These are phyloP conservation scores for Drosophila pseudotakahashii DNA, from an alignment of 2,888 invertebrate species.

Conservation along the genomic window DNA sequence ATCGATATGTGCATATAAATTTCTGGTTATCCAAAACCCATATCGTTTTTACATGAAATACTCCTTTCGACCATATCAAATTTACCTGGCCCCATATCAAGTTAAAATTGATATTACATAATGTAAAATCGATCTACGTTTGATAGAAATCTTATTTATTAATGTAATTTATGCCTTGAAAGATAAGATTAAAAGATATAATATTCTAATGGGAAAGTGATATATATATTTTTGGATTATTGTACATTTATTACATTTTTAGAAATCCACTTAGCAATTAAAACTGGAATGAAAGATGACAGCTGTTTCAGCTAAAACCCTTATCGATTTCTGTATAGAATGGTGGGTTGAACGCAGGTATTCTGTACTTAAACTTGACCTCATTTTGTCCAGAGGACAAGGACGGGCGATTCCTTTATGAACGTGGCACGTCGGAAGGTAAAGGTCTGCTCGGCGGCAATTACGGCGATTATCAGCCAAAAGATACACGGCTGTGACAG, in stretches of 20 bases:
- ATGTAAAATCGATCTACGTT: no score
- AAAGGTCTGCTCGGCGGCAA: slow-evolving; percentile 36
- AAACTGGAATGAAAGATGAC: background rate
- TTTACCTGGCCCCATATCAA: no score
- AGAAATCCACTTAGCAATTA: background rate
- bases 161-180: no score
- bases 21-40: no score
- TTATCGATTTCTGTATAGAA: slow-evolving; percentile 1
- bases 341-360: slow-evolving; percentile 9
- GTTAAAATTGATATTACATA: no score
- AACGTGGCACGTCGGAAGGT: slow-evolving; percentile 41
- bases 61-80: no score
- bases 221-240: background rate
- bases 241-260: background rate
- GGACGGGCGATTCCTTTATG: slow-evolving; percentile 52
- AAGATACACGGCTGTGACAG: slow-evolving; percentile 8
- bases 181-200: no score
- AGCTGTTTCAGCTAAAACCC: background rate
- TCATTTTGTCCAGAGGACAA: slow-evolving; percentile 48
- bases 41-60: no score
- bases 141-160: no score
- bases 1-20: no score
- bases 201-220: no score
- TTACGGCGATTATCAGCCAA: slow-evolving; percentile 42
- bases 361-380: slow-evolving; percentile 69